Evolutionary conservation across 2,888 invertebrate genomes (phyloP).

Genomic region (Ennomos erosarius): DNA sequence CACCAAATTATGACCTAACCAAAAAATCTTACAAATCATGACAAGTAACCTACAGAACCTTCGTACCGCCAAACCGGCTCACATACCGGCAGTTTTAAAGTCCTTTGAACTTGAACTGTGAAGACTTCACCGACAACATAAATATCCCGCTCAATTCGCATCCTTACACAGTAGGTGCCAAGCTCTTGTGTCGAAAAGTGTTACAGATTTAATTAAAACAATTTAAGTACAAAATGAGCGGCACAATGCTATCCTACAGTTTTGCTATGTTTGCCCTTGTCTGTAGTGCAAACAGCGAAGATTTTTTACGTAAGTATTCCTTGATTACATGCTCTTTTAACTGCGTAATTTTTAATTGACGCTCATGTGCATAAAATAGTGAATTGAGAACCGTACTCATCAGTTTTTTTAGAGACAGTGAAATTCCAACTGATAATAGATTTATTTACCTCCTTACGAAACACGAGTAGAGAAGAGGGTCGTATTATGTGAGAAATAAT

Average conservation of each 20-base stretch:
- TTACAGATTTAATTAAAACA: slow-evolving; percentile 20
- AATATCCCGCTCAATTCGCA: slow-evolving; percentile 56
- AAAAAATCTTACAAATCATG: neutral
- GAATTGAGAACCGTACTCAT: no score
- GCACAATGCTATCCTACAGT: slow-evolving; percentile 59
- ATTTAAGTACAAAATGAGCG: slow-evolving; percentile 27
- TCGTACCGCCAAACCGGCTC: neutral
- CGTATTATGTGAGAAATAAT: no score
- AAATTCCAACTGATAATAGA: no score
- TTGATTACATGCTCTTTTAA: neutral
- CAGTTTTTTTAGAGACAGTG: no score
- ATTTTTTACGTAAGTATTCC: slow-evolving; percentile 65
- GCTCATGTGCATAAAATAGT: no score
- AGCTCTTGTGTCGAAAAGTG: slow-evolving; percentile 56
- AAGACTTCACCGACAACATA: slow-evolving; percentile 53
- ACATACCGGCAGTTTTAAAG: neutral
- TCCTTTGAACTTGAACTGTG: slow-evolving; percentile 1
- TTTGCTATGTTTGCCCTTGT: slow-evolving; percentile 55
- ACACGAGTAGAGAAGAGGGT: no score
- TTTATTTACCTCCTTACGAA: no score
- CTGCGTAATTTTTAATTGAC: no score
- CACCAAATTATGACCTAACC: no score
- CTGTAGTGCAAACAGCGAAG: slow-evolving; percentile 51
- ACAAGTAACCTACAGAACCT: slow-evolving; percentile 5
- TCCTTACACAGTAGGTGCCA: slow-evolving; percentile 60